phyloP scores from a whole-genome alignment of 2,888 invertebrate genomes.

The Apoda limacodes region DNA sequence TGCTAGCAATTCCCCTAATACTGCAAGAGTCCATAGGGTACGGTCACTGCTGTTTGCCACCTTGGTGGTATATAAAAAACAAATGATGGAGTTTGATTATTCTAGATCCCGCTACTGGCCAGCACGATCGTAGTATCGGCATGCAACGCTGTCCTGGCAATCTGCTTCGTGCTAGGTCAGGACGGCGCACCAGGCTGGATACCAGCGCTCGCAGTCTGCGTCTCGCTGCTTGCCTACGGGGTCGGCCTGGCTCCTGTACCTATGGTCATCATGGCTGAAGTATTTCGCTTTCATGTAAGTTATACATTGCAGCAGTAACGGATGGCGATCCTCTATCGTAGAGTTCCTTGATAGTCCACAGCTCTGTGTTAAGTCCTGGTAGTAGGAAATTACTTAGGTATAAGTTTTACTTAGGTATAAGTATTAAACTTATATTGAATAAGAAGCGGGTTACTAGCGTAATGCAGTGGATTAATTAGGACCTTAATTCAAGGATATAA shows the following conservation, averaged over 20 bases:
- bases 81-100: too few species aligned
- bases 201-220: conserved; percentile 36
- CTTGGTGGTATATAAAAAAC: too few species aligned
- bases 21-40: too few species aligned
- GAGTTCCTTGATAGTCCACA: not conserved
- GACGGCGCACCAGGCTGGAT: conserved; percentile 28
- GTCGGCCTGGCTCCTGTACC: conserved; percentile 46
- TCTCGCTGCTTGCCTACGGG: conserved; percentile 42
- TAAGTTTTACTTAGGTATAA: too few species aligned
- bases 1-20: too few species aligned
- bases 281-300: conserved; percentile 40
- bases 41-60: too few species aligned
- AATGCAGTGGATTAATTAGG: too few species aligned
- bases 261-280: conserved; percentile 48
- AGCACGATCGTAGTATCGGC: conserved; percentile 38
- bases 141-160: conserved; percentile 41
- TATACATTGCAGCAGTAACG: not conserved
- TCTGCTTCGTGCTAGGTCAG: conserved; percentile 32
- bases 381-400: too few species aligned
- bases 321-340: not conserved
- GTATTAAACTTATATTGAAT: too few species aligned
- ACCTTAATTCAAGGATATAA: too few species aligned
- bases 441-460: too few species aligned
- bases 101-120: conserved; percentile 40
- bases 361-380: not conserved